Percentiles rank a stretch among this genome's conserved stretches.
Evolutionary conservation across 2,797 vertebrate genomes (phyloP).

Genomic region (Otolemur crassicaudatus): DNA sequence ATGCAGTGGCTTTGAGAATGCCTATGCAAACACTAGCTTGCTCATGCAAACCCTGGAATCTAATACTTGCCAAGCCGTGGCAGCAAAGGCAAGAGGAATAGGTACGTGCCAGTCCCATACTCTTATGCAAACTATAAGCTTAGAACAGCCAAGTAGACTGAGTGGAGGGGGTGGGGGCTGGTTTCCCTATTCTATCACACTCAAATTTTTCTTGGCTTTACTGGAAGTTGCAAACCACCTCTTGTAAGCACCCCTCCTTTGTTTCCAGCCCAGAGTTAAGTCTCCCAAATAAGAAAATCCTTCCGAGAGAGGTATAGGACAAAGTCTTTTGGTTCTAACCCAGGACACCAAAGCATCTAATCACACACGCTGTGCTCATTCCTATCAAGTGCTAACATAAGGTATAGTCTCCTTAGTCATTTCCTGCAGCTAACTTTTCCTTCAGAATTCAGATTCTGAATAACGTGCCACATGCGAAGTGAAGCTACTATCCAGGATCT

Average conservation of each 20-base stretch:
- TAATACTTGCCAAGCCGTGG: neutral
- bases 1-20: constrained; percentile 42
- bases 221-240: neutral
- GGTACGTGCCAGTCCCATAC: neutral
- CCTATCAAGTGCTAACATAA: neutral
- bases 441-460: neutral
- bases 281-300: neutral
- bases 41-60: constrained; percentile 50
- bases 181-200: neutral
- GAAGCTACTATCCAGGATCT: neutral
- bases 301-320: neutral
- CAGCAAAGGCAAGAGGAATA: neutral
- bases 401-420: neutral
- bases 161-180: neutral
- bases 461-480: neutral
- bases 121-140: neutral
- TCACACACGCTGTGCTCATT: neutral
- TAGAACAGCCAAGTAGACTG: neutral
- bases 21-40: constrained; percentile 20
- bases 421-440: neutral
- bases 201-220: neutral
- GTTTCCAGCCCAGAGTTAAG: neutral
- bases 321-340: neutral
- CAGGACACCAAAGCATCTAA: neutral
- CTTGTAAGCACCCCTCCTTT: constrained; percentile 4